Evolutionary conservation across 2,797 vertebrate species (phyloP), one percentile per base, ranked within the genome.

Genomic region (Enteromius trimaculatus): DNA sequence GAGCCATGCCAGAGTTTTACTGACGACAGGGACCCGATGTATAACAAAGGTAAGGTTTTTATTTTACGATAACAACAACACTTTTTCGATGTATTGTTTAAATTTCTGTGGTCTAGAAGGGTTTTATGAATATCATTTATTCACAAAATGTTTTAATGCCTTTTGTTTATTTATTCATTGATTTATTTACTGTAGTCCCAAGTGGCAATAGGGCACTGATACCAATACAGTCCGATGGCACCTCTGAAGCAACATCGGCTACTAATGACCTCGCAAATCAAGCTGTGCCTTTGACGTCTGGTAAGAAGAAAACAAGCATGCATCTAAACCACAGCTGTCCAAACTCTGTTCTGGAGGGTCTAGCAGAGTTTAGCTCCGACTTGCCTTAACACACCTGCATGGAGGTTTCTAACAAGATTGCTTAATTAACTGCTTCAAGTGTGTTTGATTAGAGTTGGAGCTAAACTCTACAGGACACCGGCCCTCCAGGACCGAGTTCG

Each of bases 1-100:
- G 95, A 96, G 4, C 95, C 95, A 0, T 96, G 95, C 94, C 96
- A 97, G 90, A 95, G 94, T 64, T 66, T 51, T 39, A 23, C 8
- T 6, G 76, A 85, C 55, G 68, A 44, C 71, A 47, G 60, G 23
- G 10, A 65, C 8, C 6, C 26, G 2, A 64, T 2, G 16, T 53
- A 62, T 65, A 70, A 44, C 39, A 51, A 79, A 60, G 78, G 87
- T 88, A 66, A 75, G 16, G 17, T n/a, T 7, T n/a, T 7, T 5
- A 8, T 37, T 58, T 19, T 21, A 31, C 8, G 9, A 11, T n/a
- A 31, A 2, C 11, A 64, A 10, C 13, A 19, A 31, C 21, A 29
- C 16, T n/a, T 64, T 65, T 29, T 14, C 10, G 3, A 31, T 77
- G 5, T 2, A 6, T 77, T 77, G 5, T 31, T 47, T 1, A 53